These are phyloP conservation scores for Nowickia ferox DNA, from an alignment of 2,888 invertebrate genomes.

Conservation along the genomic window DNA sequence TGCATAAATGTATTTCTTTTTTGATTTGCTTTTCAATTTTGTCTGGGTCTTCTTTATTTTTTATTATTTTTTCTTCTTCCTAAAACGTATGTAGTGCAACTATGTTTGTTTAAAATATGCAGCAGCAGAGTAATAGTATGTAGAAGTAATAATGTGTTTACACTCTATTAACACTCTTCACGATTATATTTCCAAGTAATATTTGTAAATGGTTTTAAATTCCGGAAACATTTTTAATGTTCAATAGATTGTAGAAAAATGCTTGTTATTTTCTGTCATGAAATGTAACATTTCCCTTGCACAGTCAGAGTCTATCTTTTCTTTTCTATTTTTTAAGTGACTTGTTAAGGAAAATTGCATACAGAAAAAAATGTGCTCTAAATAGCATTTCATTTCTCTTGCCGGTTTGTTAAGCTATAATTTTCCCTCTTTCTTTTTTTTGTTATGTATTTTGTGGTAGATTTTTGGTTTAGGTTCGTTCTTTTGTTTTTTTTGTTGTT, in stretches of 20 bases:
- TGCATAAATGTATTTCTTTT: slow-evolving; percentile 33
- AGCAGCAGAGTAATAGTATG: not conserved
- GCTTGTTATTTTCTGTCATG: slow-evolving; percentile 29
- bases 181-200: slow-evolving; percentile 58
- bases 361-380: slow-evolving; percentile 39
- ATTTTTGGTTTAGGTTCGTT: slow-evolving; percentile 15
- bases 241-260: slow-evolving; percentile 62
- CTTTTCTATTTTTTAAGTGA: slow-evolving; percentile 22
- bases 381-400: slow-evolving; percentile 37
- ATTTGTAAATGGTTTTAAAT: slow-evolving; percentile 67
- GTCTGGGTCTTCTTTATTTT: slow-evolving; percentile 27
- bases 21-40: slow-evolving; percentile 38
- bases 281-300: slow-evolving; percentile 54
- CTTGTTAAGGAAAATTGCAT: slow-evolving; percentile 48
- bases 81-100: not conserved
- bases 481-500: slow-evolving; percentile 34
- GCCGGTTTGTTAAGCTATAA: slow-evolving; percentile 4
- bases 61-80: slow-evolving; percentile 1
- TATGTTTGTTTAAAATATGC: slow-evolving; percentile 14
- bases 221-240: slow-evolving; percentile 68
- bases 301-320: not conserved
- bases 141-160: slow-evolving; percentile 54
- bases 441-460: slow-evolving; percentile 20
- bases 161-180: slow-evolving; percentile 67
- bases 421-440: not conserved